Evolutionary conservation across 2,797 vertebrate genomes (phyloP).

Genomic region (Ctenopoma multispine): DNA sequence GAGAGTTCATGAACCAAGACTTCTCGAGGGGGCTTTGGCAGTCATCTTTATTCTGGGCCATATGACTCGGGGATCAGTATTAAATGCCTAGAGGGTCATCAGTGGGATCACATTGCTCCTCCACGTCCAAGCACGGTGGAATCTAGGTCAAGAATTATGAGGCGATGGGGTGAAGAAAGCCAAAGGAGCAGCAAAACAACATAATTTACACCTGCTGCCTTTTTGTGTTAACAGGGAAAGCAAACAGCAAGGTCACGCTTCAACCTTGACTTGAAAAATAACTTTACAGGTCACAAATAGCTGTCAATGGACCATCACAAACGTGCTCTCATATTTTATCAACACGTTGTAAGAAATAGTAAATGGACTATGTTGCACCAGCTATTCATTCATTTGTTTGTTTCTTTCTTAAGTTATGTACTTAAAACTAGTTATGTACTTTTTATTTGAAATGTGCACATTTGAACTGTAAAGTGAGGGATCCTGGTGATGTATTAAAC

Average conservation of each 20-base stretch:
- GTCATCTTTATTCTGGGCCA: slow-evolving; percentile 37
- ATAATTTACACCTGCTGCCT: slow-evolving; percentile 37
- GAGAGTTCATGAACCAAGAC: slow-evolving; percentile 4
- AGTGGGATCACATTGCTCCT: slow-evolving; percentile 77
- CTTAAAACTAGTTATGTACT: no score
- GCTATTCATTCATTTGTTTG: neutral
- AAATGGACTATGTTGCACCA: neutral
- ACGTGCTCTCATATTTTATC: slow-evolving; percentile 4
- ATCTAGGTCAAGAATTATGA: slow-evolving; percentile 73
- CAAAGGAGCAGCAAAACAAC: slow-evolving; percentile 34
- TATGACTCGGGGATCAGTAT: slow-evolving; percentile 64
- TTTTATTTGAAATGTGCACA: no score
- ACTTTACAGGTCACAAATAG: neutral
- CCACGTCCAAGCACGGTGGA: slow-evolving; percentile 59
- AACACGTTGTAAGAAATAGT: slow-evolving; percentile 10
- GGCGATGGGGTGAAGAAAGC: slow-evolving; percentile 20
- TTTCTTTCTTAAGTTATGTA: no score
- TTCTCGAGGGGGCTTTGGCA: slow-evolving; percentile 39
- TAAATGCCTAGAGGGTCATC: slow-evolving; percentile 68
- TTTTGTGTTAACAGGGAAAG: slow-evolving; percentile 33
- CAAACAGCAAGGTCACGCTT: slow-evolving; percentile 30
- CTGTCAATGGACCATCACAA: slow-evolving; percentile 6
- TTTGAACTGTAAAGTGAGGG: no score
- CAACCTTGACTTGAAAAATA: slow-evolving; percentile 45
- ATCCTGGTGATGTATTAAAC: no score